Evolutionary conservation across 2,888 invertebrate genomes (phyloP).

Genomic region (Leucania comma): DNA sequence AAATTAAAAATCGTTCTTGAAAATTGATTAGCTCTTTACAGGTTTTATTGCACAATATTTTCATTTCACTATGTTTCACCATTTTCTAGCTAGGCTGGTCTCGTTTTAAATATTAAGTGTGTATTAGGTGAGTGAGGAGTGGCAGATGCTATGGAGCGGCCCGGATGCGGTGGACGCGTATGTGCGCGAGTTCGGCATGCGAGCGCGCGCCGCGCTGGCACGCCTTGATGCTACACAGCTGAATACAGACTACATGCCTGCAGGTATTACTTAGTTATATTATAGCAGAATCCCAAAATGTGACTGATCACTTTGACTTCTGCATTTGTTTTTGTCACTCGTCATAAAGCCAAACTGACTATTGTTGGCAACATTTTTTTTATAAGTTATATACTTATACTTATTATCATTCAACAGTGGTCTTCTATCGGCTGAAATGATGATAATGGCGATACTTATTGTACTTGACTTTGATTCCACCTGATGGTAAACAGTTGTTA

Average conservation of each 20-base stretch:
- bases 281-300: too few species aligned
- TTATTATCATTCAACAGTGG: too few species aligned
- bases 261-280: conserved; percentile 65
- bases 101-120: neutral
- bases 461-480: too few species aligned
- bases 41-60: neutral
- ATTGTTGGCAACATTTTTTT: too few species aligned
- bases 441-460: too few species aligned
- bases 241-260: conserved; percentile 72
- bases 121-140: conserved; percentile 79
- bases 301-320: too few species aligned
- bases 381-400: too few species aligned
- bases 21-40: neutral
- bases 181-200: conserved; percentile 79
- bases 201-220: conserved; percentile 77
- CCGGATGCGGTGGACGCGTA: conserved; percentile 77
- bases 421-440: too few species aligned
- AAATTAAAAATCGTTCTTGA: neutral
- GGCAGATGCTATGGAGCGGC: conserved; percentile 83
- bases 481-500: too few species aligned
- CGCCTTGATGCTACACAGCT: conserved; percentile 59
- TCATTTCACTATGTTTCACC: neutral
- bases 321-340: too few species aligned
- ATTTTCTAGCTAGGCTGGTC: neutral
- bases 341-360: too few species aligned